phyloP scores from a whole-genome alignment of 2,888 invertebrate genomes.

The Philereme vetulata region DNA sequence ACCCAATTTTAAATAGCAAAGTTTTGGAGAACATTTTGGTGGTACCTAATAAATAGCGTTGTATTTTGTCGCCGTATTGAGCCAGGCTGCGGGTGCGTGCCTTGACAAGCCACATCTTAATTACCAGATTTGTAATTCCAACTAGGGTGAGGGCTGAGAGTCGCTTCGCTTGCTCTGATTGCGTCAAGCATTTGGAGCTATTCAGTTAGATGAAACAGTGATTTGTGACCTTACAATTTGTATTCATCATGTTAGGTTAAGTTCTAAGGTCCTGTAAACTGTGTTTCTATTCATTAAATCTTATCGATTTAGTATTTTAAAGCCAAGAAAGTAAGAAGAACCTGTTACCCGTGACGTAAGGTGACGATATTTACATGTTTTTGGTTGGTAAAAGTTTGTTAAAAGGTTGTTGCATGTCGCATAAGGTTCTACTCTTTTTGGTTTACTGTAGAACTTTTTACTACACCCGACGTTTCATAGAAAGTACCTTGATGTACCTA shows the following conservation, averaged over 20 bases:
- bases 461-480: too few relatives aligned
- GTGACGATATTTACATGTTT: too few relatives aligned
- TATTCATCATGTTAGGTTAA: slow-evolving; percentile 41
- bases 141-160: slow-evolving; percentile 40
- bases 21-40: too few relatives aligned
- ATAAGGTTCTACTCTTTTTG: too few relatives aligned
- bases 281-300: too few relatives aligned
- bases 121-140: slow-evolving; percentile 60
- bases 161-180: slow-evolving; percentile 36
- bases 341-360: too few relatives aligned
- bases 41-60: background rate
- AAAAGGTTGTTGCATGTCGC: too few relatives aligned
- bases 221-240: slow-evolving; percentile 39
- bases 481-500: background rate
- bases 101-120: slow-evolving; percentile 48
- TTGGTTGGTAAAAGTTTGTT: too few relatives aligned
- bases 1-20: too few relatives aligned
- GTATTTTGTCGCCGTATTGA: background rate
- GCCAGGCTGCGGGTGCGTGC: slow-evolving; percentile 33
- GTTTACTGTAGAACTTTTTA: too few relatives aligned
- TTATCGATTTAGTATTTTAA: too few relatives aligned
- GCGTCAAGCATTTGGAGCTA: slow-evolving; percentile 40
- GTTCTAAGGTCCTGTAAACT: background rate
- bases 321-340: too few relatives aligned
- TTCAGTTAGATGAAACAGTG: slow-evolving; percentile 41